Evolutionary conservation across 2,113 vertebrate genomes (phyloP).

Genomic region (Pleuronectes platessa): DNA sequence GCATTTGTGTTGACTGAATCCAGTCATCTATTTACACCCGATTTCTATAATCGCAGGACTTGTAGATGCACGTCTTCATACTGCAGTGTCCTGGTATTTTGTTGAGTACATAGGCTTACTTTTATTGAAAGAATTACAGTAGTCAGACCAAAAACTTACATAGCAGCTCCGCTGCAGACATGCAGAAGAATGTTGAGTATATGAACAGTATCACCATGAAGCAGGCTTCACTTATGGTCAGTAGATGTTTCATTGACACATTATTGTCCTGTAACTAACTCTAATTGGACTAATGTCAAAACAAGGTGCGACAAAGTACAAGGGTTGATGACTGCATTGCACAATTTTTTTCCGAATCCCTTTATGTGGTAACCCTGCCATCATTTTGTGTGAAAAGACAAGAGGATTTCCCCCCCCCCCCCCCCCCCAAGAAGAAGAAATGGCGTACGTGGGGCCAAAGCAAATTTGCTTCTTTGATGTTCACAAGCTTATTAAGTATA

Average conservation of each 20-base stretch:
- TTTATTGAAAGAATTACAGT: too few species aligned
- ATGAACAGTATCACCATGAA: not conserved
- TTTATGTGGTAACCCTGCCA: constrained; percentile 13
- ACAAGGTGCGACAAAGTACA: not conserved
- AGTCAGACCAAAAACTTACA: too few species aligned
- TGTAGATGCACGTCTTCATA: too few species aligned
- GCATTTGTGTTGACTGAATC: too few species aligned
- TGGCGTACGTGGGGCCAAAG: constrained; percentile 36
- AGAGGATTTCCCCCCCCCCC: constrained; percentile 1
- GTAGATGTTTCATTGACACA: not conserved
- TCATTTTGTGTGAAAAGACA: constrained; percentile 42
- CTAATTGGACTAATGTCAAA: not conserved
- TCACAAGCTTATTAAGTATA: constrained; percentile 55
- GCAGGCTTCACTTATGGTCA: not conserved
- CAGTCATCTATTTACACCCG: too few species aligned
- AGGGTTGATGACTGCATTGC: constrained; percentile 28
- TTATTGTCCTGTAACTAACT: not conserved
- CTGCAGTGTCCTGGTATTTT: too few species aligned
- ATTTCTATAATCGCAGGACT: too few species aligned
- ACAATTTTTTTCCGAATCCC: constrained; percentile 46
- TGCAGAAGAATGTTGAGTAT: not conserved
- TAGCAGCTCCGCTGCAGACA: too few species aligned
- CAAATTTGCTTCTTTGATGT: constrained; percentile 67
- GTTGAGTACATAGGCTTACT: too few species aligned
- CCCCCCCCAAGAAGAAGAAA: constrained; percentile 39